Evolutionary conservation across 2,113 vertebrate genomes (phyloP).

Genomic region (Prunella himalayana): DNA sequence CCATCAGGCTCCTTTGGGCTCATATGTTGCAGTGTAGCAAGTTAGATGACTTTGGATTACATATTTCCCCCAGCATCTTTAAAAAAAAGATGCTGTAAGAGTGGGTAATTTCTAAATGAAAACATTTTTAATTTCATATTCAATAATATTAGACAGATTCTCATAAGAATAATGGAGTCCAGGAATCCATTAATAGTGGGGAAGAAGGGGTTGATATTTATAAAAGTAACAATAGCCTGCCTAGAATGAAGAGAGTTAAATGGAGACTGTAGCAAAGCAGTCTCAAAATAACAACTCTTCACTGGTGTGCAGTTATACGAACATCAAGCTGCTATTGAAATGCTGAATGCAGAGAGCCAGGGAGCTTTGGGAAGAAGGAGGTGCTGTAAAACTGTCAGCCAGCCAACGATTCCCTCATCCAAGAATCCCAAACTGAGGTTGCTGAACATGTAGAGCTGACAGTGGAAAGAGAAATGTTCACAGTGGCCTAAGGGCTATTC

Average conservation of each 20-base stretch:
- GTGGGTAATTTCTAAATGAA: not conserved
- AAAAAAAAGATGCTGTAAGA: not conserved
- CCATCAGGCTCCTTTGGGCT: not conserved
- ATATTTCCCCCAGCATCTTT: not conserved
- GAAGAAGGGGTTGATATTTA: not conserved
- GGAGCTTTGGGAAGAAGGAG: not conserved
- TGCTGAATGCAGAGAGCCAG: not conserved
- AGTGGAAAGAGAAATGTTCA: not conserved
- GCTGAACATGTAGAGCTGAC: not conserved
- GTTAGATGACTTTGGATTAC: not conserved
- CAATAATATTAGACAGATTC: not conserved
- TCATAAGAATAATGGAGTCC: not conserved
- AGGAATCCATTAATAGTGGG: not conserved
- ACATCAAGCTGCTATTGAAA: not conserved
- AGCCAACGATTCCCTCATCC: not conserved
- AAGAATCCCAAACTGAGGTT: not conserved
- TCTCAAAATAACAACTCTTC: not conserved
- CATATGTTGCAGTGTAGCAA: accelerated
- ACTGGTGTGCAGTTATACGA: not conserved
- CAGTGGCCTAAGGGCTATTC: not conserved
- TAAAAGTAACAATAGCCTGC: not conserved
- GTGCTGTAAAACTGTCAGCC: not conserved
- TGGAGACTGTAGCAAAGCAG: not conserved
- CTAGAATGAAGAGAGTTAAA: not conserved
- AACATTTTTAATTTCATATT: not conserved